Percentiles rank a stretch among this genome's conserved stretches.
Conservation (phyloP, 2,888 invertebrate genomes). For the Yponomeuta plumbellus region DNA sequence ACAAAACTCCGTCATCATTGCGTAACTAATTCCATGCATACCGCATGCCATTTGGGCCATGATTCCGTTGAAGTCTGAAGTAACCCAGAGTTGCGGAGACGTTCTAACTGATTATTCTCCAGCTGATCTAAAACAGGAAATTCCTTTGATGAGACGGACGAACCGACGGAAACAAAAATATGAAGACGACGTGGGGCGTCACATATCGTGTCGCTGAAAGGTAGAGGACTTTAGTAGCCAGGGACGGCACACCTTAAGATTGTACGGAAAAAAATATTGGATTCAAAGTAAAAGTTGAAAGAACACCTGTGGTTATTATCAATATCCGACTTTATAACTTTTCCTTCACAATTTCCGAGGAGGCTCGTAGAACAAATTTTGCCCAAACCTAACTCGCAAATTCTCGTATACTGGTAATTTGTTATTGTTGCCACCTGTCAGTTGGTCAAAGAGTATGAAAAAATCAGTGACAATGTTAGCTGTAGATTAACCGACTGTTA, state of each 20-base stretch:
- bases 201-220: conserved; percentile 40
- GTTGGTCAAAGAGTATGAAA: too few species aligned
- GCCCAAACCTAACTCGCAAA: too few species aligned
- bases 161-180: conserved; percentile 60
- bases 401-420: too few species aligned
- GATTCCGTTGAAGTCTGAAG: background rate
- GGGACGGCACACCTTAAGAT: background rate
- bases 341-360: too few species aligned
- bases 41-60: background rate
- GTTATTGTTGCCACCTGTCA: too few species aligned
- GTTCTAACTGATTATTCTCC: conserved; percentile 23
- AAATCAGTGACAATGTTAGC: too few species aligned
- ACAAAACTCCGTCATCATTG: background rate
- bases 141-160: conserved; percentile 60
- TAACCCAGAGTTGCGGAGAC: conserved; percentile 5
- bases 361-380: too few species aligned
- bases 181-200: conserved; percentile 31
- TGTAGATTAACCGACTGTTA: too few species aligned
- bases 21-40: background rate
- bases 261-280: too few species aligned
- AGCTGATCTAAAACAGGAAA: conserved; percentile 62
- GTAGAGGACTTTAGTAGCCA: conserved; percentile 18
- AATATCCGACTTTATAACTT: too few species aligned
- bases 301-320: too few species aligned
- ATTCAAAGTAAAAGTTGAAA: too few species aligned